A percentile compares a stretch with the other conserved stretches of the same genome.
phyloP scores from a whole-genome alignment of 2,888 invertebrate genomes.

The Ophion ellenae region DNA sequence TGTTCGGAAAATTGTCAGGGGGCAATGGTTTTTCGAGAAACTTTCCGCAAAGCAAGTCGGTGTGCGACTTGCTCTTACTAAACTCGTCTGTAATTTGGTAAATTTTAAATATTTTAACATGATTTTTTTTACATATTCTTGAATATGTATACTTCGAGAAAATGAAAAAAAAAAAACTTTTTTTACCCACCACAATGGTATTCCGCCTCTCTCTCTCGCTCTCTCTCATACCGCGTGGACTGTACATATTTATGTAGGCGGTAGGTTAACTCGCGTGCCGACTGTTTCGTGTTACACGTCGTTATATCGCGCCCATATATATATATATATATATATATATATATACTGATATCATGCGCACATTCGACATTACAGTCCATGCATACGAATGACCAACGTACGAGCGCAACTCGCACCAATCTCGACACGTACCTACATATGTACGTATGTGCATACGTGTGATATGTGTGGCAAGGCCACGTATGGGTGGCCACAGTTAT shows the following conservation, averaged over 20 bases:
- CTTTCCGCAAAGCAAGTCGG: no score
- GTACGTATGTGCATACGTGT: no score
- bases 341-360: conserved; percentile 13
- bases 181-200: no score
- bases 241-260: conserved; percentile 29
- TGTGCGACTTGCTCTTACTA: no score
- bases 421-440: not conserved
- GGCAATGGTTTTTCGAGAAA: no score
- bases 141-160: no score
- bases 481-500: conserved; percentile 2
- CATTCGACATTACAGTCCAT: not conserved
- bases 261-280: conserved; percentile 56
- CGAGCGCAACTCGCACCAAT: not conserved
- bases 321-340: conserved; percentile 7
- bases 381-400: conserved; percentile 18
- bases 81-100: no score
- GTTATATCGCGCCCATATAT: conserved; percentile 27
- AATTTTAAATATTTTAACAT: no score
- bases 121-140: no score
- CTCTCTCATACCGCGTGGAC: not conserved
- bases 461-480: not conserved
- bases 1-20: no score
- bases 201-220: no score
- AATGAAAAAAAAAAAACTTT: no score
- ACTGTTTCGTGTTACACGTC: conserved; percentile 58